Percentiles rank a stretch among this genome's conserved stretches.
Evolutionary conservation across 37 sponge, comb jelly and placozoan genomes (phyloP).

Genomic region (Crambe crambe): DNA sequence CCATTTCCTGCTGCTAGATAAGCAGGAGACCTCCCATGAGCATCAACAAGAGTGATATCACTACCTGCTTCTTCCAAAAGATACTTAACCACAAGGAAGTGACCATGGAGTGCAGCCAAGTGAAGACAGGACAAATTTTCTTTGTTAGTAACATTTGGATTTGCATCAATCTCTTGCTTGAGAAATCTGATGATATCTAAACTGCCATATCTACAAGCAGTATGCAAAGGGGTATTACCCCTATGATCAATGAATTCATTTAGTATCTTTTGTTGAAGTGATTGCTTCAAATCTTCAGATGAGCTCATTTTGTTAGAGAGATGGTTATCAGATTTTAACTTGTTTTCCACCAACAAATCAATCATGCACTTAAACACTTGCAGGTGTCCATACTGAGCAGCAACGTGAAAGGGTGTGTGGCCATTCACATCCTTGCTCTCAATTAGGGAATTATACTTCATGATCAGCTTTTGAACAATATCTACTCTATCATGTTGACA

Average conservation of each 20-base stretch:
- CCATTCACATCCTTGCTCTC: no score
- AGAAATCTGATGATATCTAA: neutral
- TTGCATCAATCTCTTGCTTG: neutral
- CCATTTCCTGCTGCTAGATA: conserved; percentile 6
- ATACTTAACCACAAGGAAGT: neutral
- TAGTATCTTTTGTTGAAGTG: no score
- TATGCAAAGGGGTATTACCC: neutral
- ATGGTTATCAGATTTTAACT: no score
- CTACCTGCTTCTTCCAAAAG: neutral
- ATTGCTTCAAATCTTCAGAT: no score
- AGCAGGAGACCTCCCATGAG: neutral
- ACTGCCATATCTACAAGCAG: neutral
- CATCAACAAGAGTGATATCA: neutral
- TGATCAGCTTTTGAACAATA: no score
- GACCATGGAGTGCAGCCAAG: conserved; percentile 4
- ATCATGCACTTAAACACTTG: no score
- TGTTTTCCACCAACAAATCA: no score
- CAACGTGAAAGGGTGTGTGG: no score
- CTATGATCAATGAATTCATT: neutral
- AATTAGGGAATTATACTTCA: no score
- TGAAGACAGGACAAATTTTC: neutral
- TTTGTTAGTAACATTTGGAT: neutral
- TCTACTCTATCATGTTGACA: no score
- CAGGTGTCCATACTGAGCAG: no score
- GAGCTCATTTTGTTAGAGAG: no score